A percentile compares a stretch with the other conserved stretches of the same genome.
These are phyloP conservation scores for Rousettus leschenaultii DNA, from an alignment of 2,113 vertebrate genomes.

Conservation along the genomic window DNA sequence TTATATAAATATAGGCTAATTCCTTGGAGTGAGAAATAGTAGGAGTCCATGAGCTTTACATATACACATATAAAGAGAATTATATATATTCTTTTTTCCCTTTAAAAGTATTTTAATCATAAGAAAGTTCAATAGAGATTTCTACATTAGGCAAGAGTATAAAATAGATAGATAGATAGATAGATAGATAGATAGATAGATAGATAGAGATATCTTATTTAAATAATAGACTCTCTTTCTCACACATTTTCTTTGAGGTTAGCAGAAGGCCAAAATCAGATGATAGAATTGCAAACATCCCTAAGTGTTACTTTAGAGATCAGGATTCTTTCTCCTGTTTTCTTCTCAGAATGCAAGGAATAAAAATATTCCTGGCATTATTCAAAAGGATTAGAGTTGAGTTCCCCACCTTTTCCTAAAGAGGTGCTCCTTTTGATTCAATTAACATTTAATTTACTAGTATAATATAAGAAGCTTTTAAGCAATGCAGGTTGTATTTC, in stretches of 20 bases:
- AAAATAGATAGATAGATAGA: neutral
- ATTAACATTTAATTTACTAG: neutral
- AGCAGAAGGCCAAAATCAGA: neutral
- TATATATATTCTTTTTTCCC: neutral
- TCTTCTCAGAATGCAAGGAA: neutral
- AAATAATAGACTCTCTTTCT: neutral
- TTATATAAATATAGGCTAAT: neutral
- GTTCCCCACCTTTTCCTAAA: neutral
- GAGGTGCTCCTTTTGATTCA: neutral
- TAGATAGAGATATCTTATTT: neutral
- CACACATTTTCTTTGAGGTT: neutral
- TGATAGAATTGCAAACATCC: neutral
- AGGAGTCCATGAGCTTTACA: neutral
- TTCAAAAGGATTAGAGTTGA: conserved; percentile 12
- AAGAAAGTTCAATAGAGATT: neutral
- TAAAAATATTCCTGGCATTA: neutral
- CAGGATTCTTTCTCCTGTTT: neutral
- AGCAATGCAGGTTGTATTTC: neutral
- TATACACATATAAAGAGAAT: neutral
- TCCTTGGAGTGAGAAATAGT: neutral
- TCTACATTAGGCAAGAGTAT: neutral
- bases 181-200: too few species aligned
- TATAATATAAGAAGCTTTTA: neutral
- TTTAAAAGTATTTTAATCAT: neutral
- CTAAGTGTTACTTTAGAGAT: neutral